Percentiles rank a stretch among this genome's conserved stretches.
Evolutionary conservation across 2,797 vertebrate species (phyloP).

Genomic region (Florisuga fusca): DNA sequence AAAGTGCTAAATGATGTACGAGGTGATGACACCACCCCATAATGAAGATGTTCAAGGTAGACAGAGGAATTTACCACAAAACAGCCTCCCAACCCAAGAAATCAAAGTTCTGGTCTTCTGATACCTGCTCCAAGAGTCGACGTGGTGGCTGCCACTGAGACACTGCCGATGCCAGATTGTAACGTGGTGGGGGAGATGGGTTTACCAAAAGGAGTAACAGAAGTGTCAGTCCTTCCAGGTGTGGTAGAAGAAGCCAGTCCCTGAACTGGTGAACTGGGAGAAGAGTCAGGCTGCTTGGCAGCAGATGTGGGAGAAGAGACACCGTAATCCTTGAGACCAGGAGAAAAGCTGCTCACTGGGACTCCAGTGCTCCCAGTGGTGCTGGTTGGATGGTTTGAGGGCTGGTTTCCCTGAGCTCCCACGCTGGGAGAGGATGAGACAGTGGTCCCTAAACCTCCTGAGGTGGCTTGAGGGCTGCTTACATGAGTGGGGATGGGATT

Average conservation of each 20-base stretch:
- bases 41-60: background rate
- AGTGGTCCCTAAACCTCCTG: fast-evolving
- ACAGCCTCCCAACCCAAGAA: background rate
- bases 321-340: fast-evolving
- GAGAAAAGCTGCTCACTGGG: background rate
- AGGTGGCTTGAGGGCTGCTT: fast-evolving
- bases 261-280: background rate
- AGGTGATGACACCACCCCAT: background rate
- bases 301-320: fast-evolving
- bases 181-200: fast-evolving
- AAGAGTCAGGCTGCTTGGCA: background rate
- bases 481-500: fast-evolving
- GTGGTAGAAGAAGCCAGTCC: background rate
- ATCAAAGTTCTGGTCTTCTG: background rate
- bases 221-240: background rate
- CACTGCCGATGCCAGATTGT: background rate
- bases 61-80: background rate
- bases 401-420: background rate
- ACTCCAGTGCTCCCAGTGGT: fast-evolving
- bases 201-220: fast-evolving
- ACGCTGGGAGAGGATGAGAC: fast-evolving
- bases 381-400: fast-evolving
- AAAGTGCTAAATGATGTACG: background rate
- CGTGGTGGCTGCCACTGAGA: background rate
- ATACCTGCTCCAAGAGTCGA: background rate